These are phyloP conservation scores for Geophilus truncorum DNA, from an alignment of 2,888 invertebrate genomes.

Conservation along the genomic window DNA sequence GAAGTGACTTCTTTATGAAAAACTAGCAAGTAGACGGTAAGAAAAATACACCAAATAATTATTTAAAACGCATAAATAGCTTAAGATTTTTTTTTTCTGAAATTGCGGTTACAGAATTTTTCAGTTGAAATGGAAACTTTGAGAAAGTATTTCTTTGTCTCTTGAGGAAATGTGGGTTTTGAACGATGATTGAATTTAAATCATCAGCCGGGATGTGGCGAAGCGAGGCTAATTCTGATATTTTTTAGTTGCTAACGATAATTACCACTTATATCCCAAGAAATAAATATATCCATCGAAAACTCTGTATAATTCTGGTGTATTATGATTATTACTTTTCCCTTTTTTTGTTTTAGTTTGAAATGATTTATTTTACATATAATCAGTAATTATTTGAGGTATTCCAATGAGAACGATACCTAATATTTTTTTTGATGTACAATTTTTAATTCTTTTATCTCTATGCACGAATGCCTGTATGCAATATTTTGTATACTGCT, in stretches of 20 bases:
- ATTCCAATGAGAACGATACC: background rate
- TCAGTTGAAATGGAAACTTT: background rate
- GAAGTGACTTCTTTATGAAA: slow-evolving; percentile 32
- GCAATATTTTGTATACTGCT: background rate
- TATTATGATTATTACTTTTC: background rate
- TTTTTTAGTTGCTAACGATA: no score
- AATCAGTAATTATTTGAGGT: background rate
- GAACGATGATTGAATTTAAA: background rate
- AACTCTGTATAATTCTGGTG: background rate
- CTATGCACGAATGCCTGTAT: slow-evolving; percentile 14
- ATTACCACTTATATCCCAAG: background rate
- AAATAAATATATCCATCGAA: background rate
- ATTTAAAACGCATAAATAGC: background rate
- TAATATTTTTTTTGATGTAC: slow-evolving; percentile 23
- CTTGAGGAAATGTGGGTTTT: background rate
- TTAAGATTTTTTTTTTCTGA: background rate
- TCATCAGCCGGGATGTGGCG: slow-evolving; percentile 2
- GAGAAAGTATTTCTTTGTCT: background rate
- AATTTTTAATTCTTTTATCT: slow-evolving; percentile 16
- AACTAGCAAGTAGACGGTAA: slow-evolving; percentile 18
- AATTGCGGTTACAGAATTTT: slow-evolving; percentile 1
- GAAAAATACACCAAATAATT: background rate
- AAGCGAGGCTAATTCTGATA: background rate
- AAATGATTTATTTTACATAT: background rate
- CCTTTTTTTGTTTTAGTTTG: slow-evolving; percentile 7